Conservation (phyloP, 30 jellyfish, hydroid and myxozoan species). For the Aurelia aurita complex sp. Pacific region DNA sequence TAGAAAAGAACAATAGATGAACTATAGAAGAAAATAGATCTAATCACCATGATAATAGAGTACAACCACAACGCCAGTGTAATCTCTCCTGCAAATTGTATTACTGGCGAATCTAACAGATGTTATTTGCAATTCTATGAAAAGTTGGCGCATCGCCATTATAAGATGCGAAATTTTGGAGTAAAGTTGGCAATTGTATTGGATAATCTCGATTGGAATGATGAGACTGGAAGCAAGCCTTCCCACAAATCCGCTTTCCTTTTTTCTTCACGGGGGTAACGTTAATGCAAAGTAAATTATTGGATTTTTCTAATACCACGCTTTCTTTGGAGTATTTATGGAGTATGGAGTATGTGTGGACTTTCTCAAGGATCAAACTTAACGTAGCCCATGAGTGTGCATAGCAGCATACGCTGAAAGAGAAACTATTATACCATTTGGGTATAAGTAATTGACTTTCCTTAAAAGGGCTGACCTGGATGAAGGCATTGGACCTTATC, state of each 20-base stretch:
- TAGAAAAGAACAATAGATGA: too few species aligned
- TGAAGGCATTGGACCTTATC: too few species aligned
- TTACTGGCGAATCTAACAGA: slow-evolving; percentile 4
- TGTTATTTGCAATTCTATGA: background rate
- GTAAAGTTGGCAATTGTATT: slow-evolving; percentile 49
- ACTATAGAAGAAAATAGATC: background rate
- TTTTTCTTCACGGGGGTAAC: slow-evolving; percentile 2
- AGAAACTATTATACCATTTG: too few species aligned
- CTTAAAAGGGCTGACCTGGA: too few species aligned
- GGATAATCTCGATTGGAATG: slow-evolving; percentile 20
- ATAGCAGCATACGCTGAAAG: too few species aligned
- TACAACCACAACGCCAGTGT: slow-evolving; percentile 30
- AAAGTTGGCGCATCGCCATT: slow-evolving; percentile 11
- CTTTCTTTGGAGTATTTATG: too few species aligned
- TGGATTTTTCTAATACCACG: too few species aligned
- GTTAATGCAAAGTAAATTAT: background rate
- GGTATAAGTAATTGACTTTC: too few species aligned
- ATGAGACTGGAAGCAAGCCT: slow-evolving; percentile 31
- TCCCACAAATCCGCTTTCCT: slow-evolving; percentile 26
- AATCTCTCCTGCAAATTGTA: slow-evolving; percentile 23
- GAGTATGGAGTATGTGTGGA: too few species aligned
- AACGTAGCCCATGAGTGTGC: too few species aligned
- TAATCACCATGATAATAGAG: slow-evolving; percentile 7
- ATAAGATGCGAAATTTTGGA: slow-evolving; percentile 11
- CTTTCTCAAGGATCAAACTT: too few species aligned